Percentiles rank a stretch among this genome's conserved stretches.
Conservation (phyloP, 2,888 invertebrate species). For the Dione juno region DNA sequence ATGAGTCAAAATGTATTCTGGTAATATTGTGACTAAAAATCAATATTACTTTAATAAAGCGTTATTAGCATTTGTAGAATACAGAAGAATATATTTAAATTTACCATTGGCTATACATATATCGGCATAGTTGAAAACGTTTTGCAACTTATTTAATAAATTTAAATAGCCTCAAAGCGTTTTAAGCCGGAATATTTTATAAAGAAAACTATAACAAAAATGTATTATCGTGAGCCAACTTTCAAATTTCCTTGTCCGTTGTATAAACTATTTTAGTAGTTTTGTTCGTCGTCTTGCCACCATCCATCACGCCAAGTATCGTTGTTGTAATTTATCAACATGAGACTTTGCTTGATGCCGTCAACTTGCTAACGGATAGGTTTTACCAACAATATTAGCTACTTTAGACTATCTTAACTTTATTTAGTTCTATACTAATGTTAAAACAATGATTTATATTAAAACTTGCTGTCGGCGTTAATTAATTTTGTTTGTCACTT, state of each 20-base stretch:
- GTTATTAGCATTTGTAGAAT: not conserved
- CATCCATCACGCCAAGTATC: constrained; percentile 37
- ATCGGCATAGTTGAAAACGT: not conserved
- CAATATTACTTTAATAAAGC: constrained; percentile 2
- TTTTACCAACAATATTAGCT: constrained; percentile 20
- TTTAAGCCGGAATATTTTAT: not conserved
- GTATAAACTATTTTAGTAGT: constrained; percentile 9
- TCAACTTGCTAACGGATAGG: constrained; percentile 23
- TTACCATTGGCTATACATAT: too few relatives aligned
- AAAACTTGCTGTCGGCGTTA: too few relatives aligned
- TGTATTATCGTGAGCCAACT: constrained; percentile 5
- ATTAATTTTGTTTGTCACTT: not conserved
- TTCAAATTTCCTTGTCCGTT: constrained; percentile 1
- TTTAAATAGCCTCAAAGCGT: not conserved
- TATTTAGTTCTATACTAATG: too few relatives aligned
- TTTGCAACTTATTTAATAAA: not conserved
- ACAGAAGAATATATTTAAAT: too few relatives aligned
- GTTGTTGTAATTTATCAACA: constrained; percentile 38
- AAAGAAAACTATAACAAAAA: constrained; percentile 6
- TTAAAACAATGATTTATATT: too few relatives aligned
- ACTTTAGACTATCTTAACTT: not conserved
- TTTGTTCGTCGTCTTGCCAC: constrained; percentile 13
- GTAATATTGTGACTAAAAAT: not conserved
- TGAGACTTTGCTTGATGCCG: constrained; percentile 28
- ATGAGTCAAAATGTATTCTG: not conserved